Evolutionary conservation across 2,888 invertebrate genomes (phyloP).

Genomic region (Glomeris marginata): DNA sequence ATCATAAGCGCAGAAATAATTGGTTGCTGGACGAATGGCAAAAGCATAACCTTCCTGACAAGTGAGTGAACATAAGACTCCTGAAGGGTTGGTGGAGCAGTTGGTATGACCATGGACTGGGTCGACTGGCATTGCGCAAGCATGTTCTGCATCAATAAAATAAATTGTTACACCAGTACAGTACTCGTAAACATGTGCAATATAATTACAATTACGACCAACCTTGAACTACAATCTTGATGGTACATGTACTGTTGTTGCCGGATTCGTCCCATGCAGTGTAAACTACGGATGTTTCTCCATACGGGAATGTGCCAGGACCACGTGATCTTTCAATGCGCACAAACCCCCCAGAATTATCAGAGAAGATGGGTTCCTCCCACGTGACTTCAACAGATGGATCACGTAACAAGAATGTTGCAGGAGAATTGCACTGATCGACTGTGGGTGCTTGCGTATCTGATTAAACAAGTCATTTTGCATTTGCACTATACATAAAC

Average conservation of each 20-base stretch:
- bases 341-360: slow-evolving; percentile 38
- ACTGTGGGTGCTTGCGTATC: slow-evolving; percentile 42
- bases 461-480: slow-evolving; percentile 20
- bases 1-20: slow-evolving; percentile 32
- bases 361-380: slow-evolving; percentile 42
- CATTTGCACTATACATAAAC: not conserved
- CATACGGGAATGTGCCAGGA: slow-evolving; percentile 36
- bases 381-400: slow-evolving; percentile 37
- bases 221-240: slow-evolving; percentile 46
- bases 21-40: slow-evolving; percentile 32
- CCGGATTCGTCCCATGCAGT: slow-evolving; percentile 41
- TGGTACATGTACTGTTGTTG: slow-evolving; percentile 41
- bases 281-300: slow-evolving; percentile 41
- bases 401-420: slow-evolving; percentile 30
- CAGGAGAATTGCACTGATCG: slow-evolving; percentile 44
- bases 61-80: slow-evolving; percentile 39
- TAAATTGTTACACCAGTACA: not conserved
- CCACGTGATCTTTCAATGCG: slow-evolving; percentile 29
- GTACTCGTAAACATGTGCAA: not conserved
- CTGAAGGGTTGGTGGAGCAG: slow-evolving; percentile 32
- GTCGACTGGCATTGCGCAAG: slow-evolving; percentile 34
- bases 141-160: slow-evolving; percentile 19
- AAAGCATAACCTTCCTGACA: slow-evolving; percentile 47
- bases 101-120: slow-evolving; percentile 36
- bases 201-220: slow-evolving; percentile 12